Conservation (phyloP, 2,113 vertebrate genomes). For the Onychostoma macrolepis region DNA sequence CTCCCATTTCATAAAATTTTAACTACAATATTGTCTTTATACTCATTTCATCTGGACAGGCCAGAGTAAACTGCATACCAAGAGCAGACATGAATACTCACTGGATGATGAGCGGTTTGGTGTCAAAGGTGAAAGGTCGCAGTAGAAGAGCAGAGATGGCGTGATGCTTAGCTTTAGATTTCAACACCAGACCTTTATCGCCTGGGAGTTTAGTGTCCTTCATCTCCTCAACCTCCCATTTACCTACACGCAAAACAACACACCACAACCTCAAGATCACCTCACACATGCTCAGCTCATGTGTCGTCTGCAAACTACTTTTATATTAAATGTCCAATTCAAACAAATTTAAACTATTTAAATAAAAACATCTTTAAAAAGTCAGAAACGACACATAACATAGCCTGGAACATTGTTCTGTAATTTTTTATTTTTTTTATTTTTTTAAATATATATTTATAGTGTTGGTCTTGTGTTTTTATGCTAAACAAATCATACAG, state of each 20-base stretch:
- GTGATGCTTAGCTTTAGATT: slow-evolving; percentile 95
- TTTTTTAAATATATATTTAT: no score
- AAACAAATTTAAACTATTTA: neutral
- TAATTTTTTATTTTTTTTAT: neutral
- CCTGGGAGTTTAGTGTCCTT: slow-evolving; percentile 90
- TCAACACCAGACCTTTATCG: slow-evolving; percentile 92
- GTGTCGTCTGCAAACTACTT: neutral
- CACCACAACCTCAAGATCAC: neutral
- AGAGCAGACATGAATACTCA: slow-evolving; percentile 74
- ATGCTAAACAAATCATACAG: neutral
- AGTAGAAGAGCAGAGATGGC: slow-evolving; percentile 89
- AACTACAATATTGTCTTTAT: neutral
- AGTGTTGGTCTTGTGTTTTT: no score
- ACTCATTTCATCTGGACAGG: neutral
- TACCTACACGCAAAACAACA: slow-evolving; percentile 74
- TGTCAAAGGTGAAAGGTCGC: slow-evolving; percentile 90
- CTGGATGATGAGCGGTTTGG: slow-evolving; percentile 92
- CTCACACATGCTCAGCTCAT: neutral
- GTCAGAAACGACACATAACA: neutral
- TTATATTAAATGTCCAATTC: neutral
- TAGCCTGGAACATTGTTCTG: neutral
- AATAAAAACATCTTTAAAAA: neutral
- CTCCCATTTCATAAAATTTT: neutral
- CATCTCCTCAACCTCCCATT: slow-evolving; percentile 97
- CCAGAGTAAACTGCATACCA: neutral